Base-by-base conservation (phyloP, 2,113 vertebrate genomes). In the Corythaeola cristata region DNA sequence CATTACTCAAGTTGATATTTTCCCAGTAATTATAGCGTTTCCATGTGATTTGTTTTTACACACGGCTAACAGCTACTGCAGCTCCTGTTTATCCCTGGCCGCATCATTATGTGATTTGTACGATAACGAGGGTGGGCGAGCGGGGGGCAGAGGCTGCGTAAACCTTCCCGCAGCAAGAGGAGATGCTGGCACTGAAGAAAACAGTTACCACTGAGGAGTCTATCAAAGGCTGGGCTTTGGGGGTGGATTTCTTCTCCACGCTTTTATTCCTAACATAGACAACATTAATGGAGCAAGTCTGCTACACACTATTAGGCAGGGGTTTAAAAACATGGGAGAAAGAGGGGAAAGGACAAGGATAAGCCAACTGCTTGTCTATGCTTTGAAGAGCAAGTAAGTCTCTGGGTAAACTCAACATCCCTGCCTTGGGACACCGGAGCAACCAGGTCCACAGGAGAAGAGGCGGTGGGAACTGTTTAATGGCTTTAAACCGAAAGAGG, bases 21-120 rank as follows among this genome's bases (percentile, higher is more conserved):
- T 86, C 95, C 83, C 97, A 93, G 97, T 94, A 97, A 97, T 97
- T 97, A 96, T 41, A 64, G 94, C 56, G 87, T 93, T 97, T 95
- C 95, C 94, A 81, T 81, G 89, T 66, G 85, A 96, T 97, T 97
- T 97, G 93, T 96, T 94, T 97, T 95, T 95, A 96, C 58, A 95
- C 94, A 92, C 4, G 45, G 88, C 81, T 92, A 97, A 96, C 95
- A 96, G 94, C 94, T 87, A 96, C 96, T 68, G 95, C 76, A 92
- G 90, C 49, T 95, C 89, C 95, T 91, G 94, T 94, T 96, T 97
- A 96, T 88, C 84, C 93, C 93, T 50, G 90, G 82, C 91, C 93
- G 67, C 88, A 71, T 91, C 72, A 95, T 85, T 85, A 80, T 56
- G 90, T 82, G 93, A 96, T 96, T 94, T 97, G 77, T 93, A 77